Evolutionary conservation across 2,888 invertebrate species (phyloP).

Genomic region (Hipparchia semele): DNA sequence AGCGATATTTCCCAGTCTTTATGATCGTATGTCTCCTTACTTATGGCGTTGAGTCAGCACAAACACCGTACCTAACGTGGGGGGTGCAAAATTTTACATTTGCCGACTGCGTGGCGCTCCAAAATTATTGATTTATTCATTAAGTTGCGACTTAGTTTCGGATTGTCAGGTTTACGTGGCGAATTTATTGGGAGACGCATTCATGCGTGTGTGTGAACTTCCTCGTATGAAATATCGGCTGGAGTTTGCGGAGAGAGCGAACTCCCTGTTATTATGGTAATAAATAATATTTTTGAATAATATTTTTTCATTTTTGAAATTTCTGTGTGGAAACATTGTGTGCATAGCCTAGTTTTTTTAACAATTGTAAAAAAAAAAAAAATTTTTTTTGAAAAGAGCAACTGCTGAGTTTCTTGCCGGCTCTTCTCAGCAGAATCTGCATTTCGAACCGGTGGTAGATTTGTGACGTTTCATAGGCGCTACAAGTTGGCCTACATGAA

Average conservation of each 20-base stretch:
- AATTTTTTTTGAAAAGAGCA: too few relatives aligned
- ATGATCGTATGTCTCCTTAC: constrained; percentile 29
- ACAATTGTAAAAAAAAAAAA: too few relatives aligned
- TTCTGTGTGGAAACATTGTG: too few relatives aligned
- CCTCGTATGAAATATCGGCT: constrained; percentile 19
- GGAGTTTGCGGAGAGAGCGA: constrained; percentile 13
- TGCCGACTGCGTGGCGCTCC: constrained; percentile 44
- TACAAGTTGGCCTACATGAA: too few relatives aligned
- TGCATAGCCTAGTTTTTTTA: too few relatives aligned
- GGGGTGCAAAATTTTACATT: constrained; percentile 58
- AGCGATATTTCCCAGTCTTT: constrained; percentile 2
- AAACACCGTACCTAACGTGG: constrained; percentile 47
- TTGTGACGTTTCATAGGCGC: too few relatives aligned
- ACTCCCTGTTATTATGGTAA: not conserved
- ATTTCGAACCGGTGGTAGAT: too few relatives aligned
- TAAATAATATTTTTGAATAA: not conserved
- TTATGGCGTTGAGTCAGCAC: constrained; percentile 53
- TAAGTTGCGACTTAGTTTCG: constrained; percentile 55
- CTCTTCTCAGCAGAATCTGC: too few relatives aligned
- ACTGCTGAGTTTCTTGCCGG: too few relatives aligned
- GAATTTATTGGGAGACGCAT: constrained; percentile 31
- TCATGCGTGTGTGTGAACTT: constrained; percentile 31
- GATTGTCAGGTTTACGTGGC: constrained; percentile 43
- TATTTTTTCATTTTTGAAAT: not conserved
- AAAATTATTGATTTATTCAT: constrained; percentile 67